Conservation (phyloP, 1,140 invertebrate species). For the Nixonia krombeini region DNA sequence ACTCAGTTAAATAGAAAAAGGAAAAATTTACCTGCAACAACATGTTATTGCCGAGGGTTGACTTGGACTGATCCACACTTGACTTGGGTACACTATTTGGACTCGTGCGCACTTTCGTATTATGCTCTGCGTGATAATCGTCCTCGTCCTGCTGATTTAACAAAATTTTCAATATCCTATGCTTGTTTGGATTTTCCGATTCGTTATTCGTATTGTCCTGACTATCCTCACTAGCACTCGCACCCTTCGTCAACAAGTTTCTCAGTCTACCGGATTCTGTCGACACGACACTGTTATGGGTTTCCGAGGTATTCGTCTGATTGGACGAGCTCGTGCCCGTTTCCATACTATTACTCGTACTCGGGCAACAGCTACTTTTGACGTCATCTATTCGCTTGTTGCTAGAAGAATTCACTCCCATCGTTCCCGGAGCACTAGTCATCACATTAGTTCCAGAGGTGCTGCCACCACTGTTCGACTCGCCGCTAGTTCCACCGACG, state of each 20-base stretch:
- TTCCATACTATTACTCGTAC: constrained; percentile 34
- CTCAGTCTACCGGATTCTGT: constrained; percentile 78
- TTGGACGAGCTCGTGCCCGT: constrained; percentile 8
- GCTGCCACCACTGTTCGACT: background rate
- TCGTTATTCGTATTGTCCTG: constrained; percentile 66
- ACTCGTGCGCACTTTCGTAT: constrained; percentile 57
- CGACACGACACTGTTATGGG: constrained; percentile 56
- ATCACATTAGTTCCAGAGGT: too few relatives aligned
- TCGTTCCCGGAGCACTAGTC: background rate
- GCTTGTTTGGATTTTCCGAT: constrained; percentile 67
- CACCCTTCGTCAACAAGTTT: constrained; percentile 77
- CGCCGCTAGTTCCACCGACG: too few relatives aligned
- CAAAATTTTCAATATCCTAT: constrained; percentile 82
- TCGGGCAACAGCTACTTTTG: constrained; percentile 14
- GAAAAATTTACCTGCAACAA: constrained; percentile 80
- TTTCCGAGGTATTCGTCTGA: constrained; percentile 4
- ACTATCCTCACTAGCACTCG: constrained; percentile 64
- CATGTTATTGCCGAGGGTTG: constrained; percentile 79
- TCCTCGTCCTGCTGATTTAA: constrained; percentile 88
- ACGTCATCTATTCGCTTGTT: constrained; percentile 6
- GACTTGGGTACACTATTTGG: constrained; percentile 54
- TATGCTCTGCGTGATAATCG: constrained; percentile 70
- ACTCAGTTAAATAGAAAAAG: too few relatives aligned
- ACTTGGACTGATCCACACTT: constrained; percentile 62
- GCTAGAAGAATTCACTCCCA: too few relatives aligned